A percentile compares a stretch with the other conserved stretches of the same genome.
phyloP scores from a whole-genome alignment of 2,113 vertebrate species.

The Pogona vitticeps region DNA sequence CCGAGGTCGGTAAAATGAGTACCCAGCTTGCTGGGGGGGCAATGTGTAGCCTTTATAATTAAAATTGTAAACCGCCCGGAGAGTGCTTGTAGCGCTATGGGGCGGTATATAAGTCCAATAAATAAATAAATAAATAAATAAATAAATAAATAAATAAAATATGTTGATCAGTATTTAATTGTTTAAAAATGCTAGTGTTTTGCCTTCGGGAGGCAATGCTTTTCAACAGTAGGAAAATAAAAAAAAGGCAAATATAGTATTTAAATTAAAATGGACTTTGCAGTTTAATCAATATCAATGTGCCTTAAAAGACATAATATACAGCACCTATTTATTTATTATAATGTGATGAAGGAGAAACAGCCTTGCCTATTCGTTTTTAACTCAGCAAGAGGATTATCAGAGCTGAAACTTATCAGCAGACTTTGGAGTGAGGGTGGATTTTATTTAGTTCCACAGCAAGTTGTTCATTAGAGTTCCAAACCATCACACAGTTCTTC shows the following conservation, averaged over 20 bases:
- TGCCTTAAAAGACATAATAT: not conserved
- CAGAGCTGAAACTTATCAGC: conserved; percentile 1
- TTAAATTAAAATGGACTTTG: not conserved
- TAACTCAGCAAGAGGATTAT: not conserved
- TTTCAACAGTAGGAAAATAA: too few relatives aligned
- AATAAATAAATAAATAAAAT: too few relatives aligned
- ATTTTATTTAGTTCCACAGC: conserved; percentile 17
- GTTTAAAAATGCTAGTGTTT: too few relatives aligned
- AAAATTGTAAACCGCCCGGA: too few relatives aligned
- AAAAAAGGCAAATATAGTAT: not conserved
- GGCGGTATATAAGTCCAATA: too few relatives aligned
- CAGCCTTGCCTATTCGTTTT: not conserved
- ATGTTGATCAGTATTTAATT: too few relatives aligned
- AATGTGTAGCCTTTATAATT: too few relatives aligned
- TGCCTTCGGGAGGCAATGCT: not conserved
- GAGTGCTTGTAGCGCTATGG: too few relatives aligned
- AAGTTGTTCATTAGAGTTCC: conserved; percentile 37
- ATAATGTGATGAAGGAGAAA: not conserved
- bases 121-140: too few relatives aligned
- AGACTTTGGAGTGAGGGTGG: conserved; percentile 11
- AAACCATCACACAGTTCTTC: conserved; percentile 34
- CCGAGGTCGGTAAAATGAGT: too few relatives aligned
- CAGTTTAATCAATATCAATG: not conserved
- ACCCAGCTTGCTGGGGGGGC: too few relatives aligned
- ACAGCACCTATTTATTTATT: not conserved